A percentile compares a stretch with the other conserved stretches of the same genome.
phyloP scores from a whole-genome alignment of 2,888 invertebrate species.

The Zele albiditarsus region DNA sequence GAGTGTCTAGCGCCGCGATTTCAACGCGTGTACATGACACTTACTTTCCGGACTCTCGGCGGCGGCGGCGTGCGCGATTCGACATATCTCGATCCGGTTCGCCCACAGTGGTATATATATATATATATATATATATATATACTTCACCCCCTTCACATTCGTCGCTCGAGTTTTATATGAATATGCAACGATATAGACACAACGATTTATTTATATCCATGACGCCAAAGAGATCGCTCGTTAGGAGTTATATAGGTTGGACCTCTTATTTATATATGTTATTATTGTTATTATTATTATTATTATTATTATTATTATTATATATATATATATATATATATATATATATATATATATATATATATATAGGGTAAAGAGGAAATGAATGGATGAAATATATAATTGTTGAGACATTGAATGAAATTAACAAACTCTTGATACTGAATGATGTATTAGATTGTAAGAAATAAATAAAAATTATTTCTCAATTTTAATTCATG shows the following conservation, averaged over 20 bases:
- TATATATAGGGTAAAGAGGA: neutral
- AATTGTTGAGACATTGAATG: conserved; percentile 10
- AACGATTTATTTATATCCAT: conserved; percentile 71
- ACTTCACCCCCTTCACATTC: conserved; percentile 39
- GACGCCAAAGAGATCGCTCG: conserved; percentile 63
- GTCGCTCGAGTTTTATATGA: conserved; percentile 62
- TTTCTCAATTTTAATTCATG: conserved; percentile 2
- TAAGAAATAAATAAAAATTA: neutral
- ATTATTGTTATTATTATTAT: neutral
- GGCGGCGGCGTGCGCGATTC: conserved; percentile 56
- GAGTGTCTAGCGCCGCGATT: conserved; percentile 34
- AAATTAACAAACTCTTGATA: conserved; percentile 16
- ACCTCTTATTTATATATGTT: no score
- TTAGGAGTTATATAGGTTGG: conserved; percentile 40
- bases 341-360: neutral
- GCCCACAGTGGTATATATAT: conserved; percentile 64
- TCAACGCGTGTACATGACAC: conserved; percentile 43
- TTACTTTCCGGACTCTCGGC: conserved; percentile 36
- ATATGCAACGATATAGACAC: conserved; percentile 68
- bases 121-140: conserved; percentile 44
- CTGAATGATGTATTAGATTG: neutral
- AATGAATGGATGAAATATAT: conserved; percentile 20
- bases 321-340: no score
- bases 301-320: neutral
- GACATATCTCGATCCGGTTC: conserved; percentile 71